Conservation (phyloP, 2,888 invertebrate genomes). For the Metalampra italica region DNA sequence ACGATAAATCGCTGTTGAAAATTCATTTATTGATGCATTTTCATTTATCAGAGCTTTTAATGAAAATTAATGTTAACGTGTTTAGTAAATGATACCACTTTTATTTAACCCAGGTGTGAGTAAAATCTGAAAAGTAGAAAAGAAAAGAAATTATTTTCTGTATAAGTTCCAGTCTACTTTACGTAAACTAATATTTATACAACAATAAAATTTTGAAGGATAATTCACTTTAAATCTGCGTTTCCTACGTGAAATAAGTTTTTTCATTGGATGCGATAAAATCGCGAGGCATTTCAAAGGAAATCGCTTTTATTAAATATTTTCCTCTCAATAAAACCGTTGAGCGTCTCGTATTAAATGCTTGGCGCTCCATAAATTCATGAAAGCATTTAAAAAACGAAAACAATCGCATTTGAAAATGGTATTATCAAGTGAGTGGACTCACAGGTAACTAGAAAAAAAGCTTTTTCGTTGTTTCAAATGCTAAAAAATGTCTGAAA, state of each 20-base stretch:
- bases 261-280: conserved; percentile 24
- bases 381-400: conserved; percentile 24
- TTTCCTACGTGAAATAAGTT: conserved; percentile 7
- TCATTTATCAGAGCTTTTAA: too few relatives aligned
- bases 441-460: too few relatives aligned
- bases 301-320: conserved; percentile 56
- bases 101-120: too few relatives aligned
- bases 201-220: neutral
- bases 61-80: too few relatives aligned
- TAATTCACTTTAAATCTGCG: neutral
- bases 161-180: neutral
- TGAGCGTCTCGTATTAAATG: conserved; percentile 37
- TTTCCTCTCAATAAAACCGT: conserved; percentile 46
- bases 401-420: too few relatives aligned
- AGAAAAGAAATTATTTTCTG: neutral
- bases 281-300: conserved; percentile 36
- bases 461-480: too few relatives aligned
- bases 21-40: too few relatives aligned
- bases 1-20: too few relatives aligned
- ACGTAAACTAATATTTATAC: neutral
- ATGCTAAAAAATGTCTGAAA: too few relatives aligned
- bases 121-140: too few relatives aligned
- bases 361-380: conserved; percentile 36
- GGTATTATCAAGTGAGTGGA: too few relatives aligned
- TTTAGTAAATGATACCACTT: too few relatives aligned